Evolutionary conservation across 2,113 vertebrate genomes (phyloP).

Genomic region (Scalopus aquaticus): DNA sequence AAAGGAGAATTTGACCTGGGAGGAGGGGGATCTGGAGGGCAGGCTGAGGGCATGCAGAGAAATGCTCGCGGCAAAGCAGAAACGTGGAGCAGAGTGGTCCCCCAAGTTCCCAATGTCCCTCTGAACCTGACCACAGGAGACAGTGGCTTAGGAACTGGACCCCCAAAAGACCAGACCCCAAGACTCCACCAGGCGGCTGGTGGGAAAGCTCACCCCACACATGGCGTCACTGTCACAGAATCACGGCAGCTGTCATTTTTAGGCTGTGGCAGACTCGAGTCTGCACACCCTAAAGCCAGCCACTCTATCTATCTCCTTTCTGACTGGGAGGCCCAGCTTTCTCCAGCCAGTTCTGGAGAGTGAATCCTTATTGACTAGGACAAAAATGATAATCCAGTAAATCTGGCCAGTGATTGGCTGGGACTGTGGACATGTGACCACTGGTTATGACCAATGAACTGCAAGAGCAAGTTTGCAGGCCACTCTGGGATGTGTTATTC

Average conservation of each 20-base stretch:
- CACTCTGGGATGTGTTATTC: neutral
- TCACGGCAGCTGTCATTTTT: neutral
- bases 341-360: neutral
- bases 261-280: neutral
- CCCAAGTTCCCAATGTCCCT: too few relatives aligned
- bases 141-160: fast-evolving
- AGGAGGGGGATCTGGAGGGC: neutral
- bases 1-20: neutral
- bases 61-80: neutral
- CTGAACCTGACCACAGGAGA: neutral
- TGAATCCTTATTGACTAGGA: neutral
- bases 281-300: neutral
- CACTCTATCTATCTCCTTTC: neutral
- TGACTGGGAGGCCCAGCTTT: neutral
- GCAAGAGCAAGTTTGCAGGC: neutral
- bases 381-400: fast-evolving
- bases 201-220: neutral
- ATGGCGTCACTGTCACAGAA: neutral
- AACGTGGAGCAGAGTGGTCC: neutral
- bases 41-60: neutral
- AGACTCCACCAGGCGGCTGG: neutral
- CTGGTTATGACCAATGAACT: neutral
- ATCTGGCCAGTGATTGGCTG: neutral
- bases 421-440: neutral
- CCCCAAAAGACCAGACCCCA: neutral